Base-by-base conservation (phyloP, 2,113 vertebrate genomes). In the Pteronura brasiliensis region DNA sequence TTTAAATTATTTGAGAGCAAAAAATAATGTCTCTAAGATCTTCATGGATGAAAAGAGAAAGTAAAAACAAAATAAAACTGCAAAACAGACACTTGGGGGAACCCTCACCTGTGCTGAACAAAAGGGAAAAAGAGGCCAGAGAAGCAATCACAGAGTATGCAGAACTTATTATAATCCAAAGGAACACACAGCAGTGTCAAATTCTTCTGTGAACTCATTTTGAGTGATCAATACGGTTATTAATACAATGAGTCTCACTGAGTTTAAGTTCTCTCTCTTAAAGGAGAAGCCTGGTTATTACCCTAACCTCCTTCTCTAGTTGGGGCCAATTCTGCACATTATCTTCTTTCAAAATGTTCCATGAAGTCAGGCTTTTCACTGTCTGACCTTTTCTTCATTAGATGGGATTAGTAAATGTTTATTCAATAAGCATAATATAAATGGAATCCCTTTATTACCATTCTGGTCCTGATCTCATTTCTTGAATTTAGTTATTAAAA, bases 351-450 rank as follows among this genome's bases (percentile, higher is more conserved):
- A 90, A 82, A 93, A 90, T 42, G 39, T 55, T 76, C 89, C 31
- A 0, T 55, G 47, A 95, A 87, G 27, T 88, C n/a, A 52, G 69
- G 34, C 8, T 59, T 74, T 90, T 83, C n/a, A 76, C 71, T 88
- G 44, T 61, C 65, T 59, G 20, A 85, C 84, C 77, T 79, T 57
- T 82, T 34, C 81, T 93, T 93, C 59, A 90, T 94, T 79, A 67
- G 44, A 63, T 21, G 85, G 39, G 17, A 72, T 90, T 90, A 92
- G 61, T 90, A 92, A 92, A 94, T 71, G 76, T 80, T 93, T 76
- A 88, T 39, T 93, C 65, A 93, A 95, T 34, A 96, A 76, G 81
- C 84, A 93, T 93, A 89, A 81, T 85, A 95, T 80, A 94, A 95
- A 90, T 65, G 49, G 31, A 20, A 71, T 59, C 36, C 21, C 23